Evolutionary conservation across 2,797 vertebrate species (phyloP), one percentile per base, ranked within the genome.

Genomic region (Dryobates pubescens): DNA sequence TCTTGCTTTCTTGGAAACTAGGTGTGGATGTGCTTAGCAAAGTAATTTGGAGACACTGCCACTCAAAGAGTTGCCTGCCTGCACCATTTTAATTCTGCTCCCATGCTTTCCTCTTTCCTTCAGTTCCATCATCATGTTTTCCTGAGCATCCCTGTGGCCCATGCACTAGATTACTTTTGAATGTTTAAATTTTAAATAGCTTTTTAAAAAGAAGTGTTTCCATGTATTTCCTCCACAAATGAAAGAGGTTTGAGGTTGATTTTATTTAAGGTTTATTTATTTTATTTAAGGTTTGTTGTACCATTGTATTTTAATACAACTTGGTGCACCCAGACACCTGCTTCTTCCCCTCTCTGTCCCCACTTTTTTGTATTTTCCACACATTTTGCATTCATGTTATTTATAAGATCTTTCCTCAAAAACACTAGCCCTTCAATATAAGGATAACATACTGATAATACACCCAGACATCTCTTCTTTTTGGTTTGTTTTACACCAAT

Each of bases 1-100:
- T 78, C 92, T 86, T 81, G 86, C 92, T 94, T 96, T 85, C 94
- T 94, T 12, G 0, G 85, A 95, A 94, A 86, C 41, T 19, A 47
- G 57, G 17, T 13, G 78, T 64, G 71, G 68, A 91, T 85, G 45
- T 71, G 73, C 69, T 93, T 59, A 62, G 72, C 88, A 82, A 91
- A 90, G 70, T 41, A 72, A 93, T 23, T 34, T 11, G 75, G 62
- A 85, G 87, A 80, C 56, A 27, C 6, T 69, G 68, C 27, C 36
- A 16, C 51, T 70, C 17, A 14, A 59, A 75, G 85, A 79, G 45
- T 41, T 85, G 36, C 23, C 30, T 78, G 41, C 41, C 58, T 65
- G 72, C 36, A 71, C 51, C 29, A 38, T 82, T 82, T 88, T 32
- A 86, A 77, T 68, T 64, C 61, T 62, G 22, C 12, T 82, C 22